Evolutionary conservation across 2,113 vertebrate species (phyloP), one percentile per base, ranked within the genome.

Genomic region (Carollia perspicillata): DNA sequence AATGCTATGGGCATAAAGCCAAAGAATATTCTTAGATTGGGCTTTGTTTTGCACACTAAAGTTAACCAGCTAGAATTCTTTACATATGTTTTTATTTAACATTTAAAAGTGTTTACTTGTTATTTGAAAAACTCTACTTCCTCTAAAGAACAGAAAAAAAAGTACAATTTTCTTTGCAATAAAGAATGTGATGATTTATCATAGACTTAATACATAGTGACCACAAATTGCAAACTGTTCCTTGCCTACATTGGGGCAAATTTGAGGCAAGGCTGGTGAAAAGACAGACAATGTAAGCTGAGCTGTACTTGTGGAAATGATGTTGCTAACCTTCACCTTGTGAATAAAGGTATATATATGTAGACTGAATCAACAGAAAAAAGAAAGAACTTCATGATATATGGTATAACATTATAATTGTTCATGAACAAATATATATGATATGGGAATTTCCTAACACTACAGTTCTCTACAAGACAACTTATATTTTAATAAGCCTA

Each of bases 1-100:
- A 96, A 84, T 95, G 60, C 66, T 30, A 17, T 90, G 53, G 93
- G 90, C 84, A 94, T 78, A 94, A 81, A 90, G 93, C 65, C 87
- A 97, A 88, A 97, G 84, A 90, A 79, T 97, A 97, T 97, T 97
- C 92, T 95, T 93, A 95, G 84, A 92, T 75, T 90, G 72, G 93
- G 58, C 77, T 97, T 96, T 96, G 90, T 97, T 97, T 83, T 95
- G 92, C 53, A 90, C 68, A 92, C 84, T 95, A 94, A 97, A 95
- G 95, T 95, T 97, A 97, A 95, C 66, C 85, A 95, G 84, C 92
- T 96, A 66, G 66, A 90, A 85, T 97, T 96, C 72, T 95, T 95
- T 85, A 84, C 94, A 79, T 71, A 89, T 14, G 9, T 85, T 84
- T 84, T 90, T 90, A 90, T 90, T 93, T 49, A 95, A 90, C 71